Conservation (phyloP, 2,888 invertebrate species). For the Cremastobaeus sp. region DNA sequence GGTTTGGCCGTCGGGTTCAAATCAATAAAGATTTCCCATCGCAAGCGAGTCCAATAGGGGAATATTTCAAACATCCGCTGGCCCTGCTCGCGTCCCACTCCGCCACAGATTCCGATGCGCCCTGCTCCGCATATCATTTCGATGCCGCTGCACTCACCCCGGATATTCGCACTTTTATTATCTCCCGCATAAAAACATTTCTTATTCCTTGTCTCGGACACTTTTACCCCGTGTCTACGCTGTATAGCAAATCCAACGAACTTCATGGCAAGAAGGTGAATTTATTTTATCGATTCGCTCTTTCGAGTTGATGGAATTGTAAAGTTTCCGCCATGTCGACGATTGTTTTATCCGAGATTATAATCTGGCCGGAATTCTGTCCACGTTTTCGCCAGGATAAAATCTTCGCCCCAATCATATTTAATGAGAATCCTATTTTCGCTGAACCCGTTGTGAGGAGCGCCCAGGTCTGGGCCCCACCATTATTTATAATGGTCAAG, state of each 20-base stretch:
- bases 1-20: constrained; percentile 70
- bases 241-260: constrained; percentile 35
- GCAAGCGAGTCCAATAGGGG: constrained; percentile 67
- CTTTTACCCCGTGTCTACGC: constrained; percentile 26
- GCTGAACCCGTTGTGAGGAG: no score
- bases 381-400: background rate
- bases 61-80: constrained; percentile 74
- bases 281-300: constrained; percentile 34
- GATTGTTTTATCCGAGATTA: background rate
- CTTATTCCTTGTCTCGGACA: constrained; percentile 61
- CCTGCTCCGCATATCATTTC: constrained; percentile 51
- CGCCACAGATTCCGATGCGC: constrained; percentile 33
- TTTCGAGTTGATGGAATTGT: constrained; percentile 7
- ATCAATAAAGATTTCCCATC: constrained; percentile 77
- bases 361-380: background rate
- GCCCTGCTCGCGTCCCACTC: constrained; percentile 51
- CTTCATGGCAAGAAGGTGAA: constrained; percentile 20
- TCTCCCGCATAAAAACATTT: constrained; percentile 73
- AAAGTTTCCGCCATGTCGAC: background rate
- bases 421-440: no score
- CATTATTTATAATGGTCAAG: constrained; percentile 56
- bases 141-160: constrained; percentile 52
- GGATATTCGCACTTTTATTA: constrained; percentile 75
- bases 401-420: no score
- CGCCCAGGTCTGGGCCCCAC: no score